Evolutionary conservation across 2,797 vertebrate genomes (phyloP).

Genomic region (Dromococcyx pavoninus): DNA sequence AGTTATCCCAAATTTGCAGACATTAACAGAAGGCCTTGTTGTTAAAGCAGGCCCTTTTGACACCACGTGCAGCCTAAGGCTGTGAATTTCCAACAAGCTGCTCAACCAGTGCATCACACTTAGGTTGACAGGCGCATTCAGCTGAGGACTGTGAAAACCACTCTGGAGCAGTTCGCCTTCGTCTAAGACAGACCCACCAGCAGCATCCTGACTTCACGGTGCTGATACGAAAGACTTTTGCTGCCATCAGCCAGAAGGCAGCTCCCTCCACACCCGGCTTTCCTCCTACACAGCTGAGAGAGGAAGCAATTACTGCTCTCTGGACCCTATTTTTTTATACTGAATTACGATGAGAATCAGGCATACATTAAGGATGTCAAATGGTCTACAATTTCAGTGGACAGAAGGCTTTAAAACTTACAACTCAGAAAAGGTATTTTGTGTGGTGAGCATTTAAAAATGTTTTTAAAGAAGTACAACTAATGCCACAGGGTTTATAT

Average conservation of each 20-base stretch:
- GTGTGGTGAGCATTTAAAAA: not conserved
- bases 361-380: not conserved
- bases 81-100: not conserved
- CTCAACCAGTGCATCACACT: not conserved
- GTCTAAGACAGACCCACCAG: not conserved
- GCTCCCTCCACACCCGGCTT: not conserved
- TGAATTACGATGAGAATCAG: not conserved
- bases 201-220: not conserved
- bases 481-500: not conserved
- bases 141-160: not conserved
- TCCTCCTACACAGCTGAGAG: not conserved
- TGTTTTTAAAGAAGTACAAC: not conserved
- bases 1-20: not conserved
- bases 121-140: fast-evolving
- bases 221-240: not conserved
- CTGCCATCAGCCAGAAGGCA: not conserved
- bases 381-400: not conserved
- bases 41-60: not conserved
- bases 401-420: not conserved
- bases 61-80: not conserved
- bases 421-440: not conserved
- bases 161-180: not conserved
- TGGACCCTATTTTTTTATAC: not conserved
- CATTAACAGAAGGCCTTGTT: not conserved
- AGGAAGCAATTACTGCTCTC: not conserved